Percentiles rank a stretch among this genome's conserved stretches.
Conservation (phyloP, 2,888 invertebrate genomes). For the Pyrgus malvae region DNA sequence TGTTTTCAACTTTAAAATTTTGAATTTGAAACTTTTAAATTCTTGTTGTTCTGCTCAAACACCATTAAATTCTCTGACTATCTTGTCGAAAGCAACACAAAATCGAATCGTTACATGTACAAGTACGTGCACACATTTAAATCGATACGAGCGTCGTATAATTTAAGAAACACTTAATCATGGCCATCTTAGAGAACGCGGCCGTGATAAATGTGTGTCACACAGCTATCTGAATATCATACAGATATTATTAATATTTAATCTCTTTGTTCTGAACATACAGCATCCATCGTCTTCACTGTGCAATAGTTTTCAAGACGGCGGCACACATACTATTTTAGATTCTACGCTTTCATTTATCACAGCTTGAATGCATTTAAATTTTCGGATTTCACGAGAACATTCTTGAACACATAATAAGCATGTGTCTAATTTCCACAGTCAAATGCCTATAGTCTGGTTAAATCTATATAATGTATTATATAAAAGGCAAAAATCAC, state of each 20-base stretch:
- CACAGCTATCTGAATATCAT: slow-evolving; percentile 20
- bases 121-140: no score
- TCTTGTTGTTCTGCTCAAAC: no score
- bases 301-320: slow-evolving; percentile 19
- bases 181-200: slow-evolving; percentile 1
- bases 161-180: slow-evolving; percentile 15
- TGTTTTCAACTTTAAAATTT: no score
- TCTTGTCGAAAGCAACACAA: no score
- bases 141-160: no score
- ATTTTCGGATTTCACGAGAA: slow-evolving; percentile 16
- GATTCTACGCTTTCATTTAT: slow-evolving; percentile 22
- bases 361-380: slow-evolving; percentile 23
- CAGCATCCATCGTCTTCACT: slow-evolving; percentile 17
- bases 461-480: no score
- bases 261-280: slow-evolving; percentile 25
- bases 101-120: no score
- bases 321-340: slow-evolving; percentile 22
- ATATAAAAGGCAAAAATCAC: no score
- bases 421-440: neutral
- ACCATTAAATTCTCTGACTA: no score
- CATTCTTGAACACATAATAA: slow-evolving; percentile 8
- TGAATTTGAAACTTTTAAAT: no score
- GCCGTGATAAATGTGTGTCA: slow-evolving; percentile 21
- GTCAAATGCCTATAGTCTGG: no score
- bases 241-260: slow-evolving; percentile 27